Evolutionary conservation across 92 coral and sea anemone species (phyloP), one percentile per base, ranked within the genome.

Genomic region (Epizoanthus rinbou): DNA sequence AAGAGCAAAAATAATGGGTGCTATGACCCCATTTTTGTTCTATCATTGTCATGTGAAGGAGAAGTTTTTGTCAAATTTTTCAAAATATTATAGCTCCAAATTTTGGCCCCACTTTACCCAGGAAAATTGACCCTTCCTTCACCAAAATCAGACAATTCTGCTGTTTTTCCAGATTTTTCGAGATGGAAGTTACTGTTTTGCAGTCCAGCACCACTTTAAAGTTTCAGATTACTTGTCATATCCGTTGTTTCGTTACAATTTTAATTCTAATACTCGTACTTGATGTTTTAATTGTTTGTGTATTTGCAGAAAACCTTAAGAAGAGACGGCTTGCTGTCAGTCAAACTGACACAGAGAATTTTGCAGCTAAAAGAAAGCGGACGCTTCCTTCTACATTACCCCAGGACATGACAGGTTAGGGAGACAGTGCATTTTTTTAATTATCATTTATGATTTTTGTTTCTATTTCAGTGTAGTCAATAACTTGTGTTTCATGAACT

Each of bases 191-290:
- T 64, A 13, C 70, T 64, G 70, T 64, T 64, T 64, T 64, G 70
- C 70, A 64, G 70, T 64, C 70, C 70, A 64, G 70, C 70, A 24
- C 70, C 70, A 64, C 70, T 64, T 64, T 23, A 24, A 64, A 64
- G 70, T 24, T 64, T 64, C 70, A 28, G 31, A 28, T 28, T 28
- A 28, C 2, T 28, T 28, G 31, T 28, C 31, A 28, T 28, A 28
- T 28, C 2, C 31, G 31, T 28, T 28, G 2, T 28, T 28, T 28
- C 31, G 31, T 28, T 64, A 64, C 70, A 64, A 24, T 64, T 64
- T 64, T 64, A 64, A 64, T 64, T 64, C 39, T 64, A 64, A 64
- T 67, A 33, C n/a, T 67, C 41, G 72, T 67, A 67, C 72, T 9
- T 24, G 17, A 67, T 24, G 72, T 33, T 67, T 67, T 0, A 28